These are phyloP conservation scores for Drosophila suboccidentalis DNA, from an alignment of 2,888 invertebrate genomes.

Conservation along the genomic window DNA sequence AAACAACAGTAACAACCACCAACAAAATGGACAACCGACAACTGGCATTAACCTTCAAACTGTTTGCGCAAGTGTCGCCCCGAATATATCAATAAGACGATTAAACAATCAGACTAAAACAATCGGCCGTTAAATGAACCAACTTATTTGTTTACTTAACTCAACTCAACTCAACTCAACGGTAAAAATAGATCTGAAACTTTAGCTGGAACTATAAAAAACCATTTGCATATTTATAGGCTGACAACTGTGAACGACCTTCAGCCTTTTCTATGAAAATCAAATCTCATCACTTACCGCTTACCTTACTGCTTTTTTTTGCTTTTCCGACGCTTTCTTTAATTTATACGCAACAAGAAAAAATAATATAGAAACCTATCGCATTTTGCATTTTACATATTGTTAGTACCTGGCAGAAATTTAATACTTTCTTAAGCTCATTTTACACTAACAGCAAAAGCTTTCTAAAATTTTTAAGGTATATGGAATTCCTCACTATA, in stretches of 20 bases:
- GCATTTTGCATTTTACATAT: not conserved
- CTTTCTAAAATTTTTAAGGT: too few relatives aligned
- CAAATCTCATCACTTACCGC: not conserved
- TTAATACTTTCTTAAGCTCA: not conserved
- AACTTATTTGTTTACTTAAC: conserved; percentile 41
- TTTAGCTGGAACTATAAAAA: not conserved
- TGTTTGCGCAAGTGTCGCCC: conserved; percentile 61
- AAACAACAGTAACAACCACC: conserved; percentile 27
- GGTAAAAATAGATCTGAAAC: conserved; percentile 38
- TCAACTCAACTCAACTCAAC: conserved; percentile 8
- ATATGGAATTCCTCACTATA: too few relatives aligned
- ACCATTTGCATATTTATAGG: conserved; percentile 45
- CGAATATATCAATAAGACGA: conserved; percentile 47
- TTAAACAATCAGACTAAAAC: conserved; percentile 45
- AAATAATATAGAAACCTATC: not conserved
- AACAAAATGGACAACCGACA: not conserved
- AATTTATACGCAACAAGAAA: not conserved
- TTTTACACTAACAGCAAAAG: too few relatives aligned
- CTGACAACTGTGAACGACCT: conserved; percentile 22
- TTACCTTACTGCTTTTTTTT: not conserved
- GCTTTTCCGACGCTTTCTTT: too few relatives aligned
- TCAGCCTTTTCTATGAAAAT: conserved; percentile 19
- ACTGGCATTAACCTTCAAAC: conserved; percentile 62
- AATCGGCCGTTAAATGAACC: conserved; percentile 50
- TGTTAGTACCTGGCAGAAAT: not conserved